phyloP scores from a whole-genome alignment of 1,140 invertebrate species.

The Drosophila elegans region DNA sequence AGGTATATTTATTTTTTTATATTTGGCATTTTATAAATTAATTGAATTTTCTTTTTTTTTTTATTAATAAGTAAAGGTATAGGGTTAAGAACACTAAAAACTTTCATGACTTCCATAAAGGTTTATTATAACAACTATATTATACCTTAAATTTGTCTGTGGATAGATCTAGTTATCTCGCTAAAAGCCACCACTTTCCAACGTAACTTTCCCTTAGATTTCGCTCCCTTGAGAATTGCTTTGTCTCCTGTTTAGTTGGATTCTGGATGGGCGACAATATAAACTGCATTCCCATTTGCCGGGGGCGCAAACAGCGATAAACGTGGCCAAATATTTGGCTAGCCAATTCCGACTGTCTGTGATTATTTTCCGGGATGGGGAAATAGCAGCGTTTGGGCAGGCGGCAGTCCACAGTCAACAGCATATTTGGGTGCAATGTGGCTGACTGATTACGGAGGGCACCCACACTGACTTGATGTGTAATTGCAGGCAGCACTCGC shows the following conservation, averaged over 20 bases:
- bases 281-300: conserved; percentile 28
- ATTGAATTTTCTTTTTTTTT: too few relatives aligned
- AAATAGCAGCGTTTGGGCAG: conserved; percentile 31
- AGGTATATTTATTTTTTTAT: too few relatives aligned
- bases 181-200: neutral
- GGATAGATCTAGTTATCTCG: neutral
- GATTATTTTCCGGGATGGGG: conserved; percentile 41
- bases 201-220: neutral
- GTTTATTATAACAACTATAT: neutral
- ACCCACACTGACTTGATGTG: conserved; percentile 7
- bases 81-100: neutral
- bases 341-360: conserved; percentile 43
- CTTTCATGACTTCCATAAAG: neutral
- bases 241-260: conserved; percentile 20
- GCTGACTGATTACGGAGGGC: conserved; percentile 32
- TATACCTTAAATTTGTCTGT: neutral
- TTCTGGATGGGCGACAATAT: conserved; percentile 16
- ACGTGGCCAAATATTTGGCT: conserved; percentile 46
- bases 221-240: conserved; percentile 4
- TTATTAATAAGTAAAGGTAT: neutral
- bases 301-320: conserved; percentile 45
- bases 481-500: conserved; percentile 40
- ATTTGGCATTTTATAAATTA: neutral
- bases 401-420: conserved; percentile 5
- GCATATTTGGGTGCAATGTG: conserved; percentile 39